Base-by-base conservation (phyloP, 2,888 invertebrate genomes). In the Idaea biselata region DNA sequence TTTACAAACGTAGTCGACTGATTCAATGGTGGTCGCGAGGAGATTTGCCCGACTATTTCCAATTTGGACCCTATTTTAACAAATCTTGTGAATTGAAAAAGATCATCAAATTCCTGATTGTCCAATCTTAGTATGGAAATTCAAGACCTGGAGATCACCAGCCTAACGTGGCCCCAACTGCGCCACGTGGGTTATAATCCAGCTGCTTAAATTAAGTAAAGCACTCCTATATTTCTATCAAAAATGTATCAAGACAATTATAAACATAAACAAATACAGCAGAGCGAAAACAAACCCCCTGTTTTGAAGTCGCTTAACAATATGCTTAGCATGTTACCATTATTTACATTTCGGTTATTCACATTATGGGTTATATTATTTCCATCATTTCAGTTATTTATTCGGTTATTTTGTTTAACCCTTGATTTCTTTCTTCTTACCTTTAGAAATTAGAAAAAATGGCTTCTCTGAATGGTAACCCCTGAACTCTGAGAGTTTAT, bases 311-410 rank as follows among this genome's bases (percentile, higher is more conserved):
- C 65, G 68, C 61, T 71, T 70, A 60, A 65, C 74, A 76, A 77
- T 79, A 78, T 80, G 87, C 87, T 87, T 87, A 74, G 87, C 87
- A 87, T 87, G 87, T 73, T 75, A 76, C 74, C 72, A 71, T 44
- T 14, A 44, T 72, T 75, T 74, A 72, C 72, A 71, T 75, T 74
- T 79, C 77, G 63, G 70, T 73, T 77, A 70, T 65, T 71, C 72
- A 70, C 63, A 68, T 73, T 71, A 72, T 68, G 71, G 67, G 66
- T 66, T 56, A 61, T 66, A 62, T n/a, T n/a, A 63, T 58, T 18
- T 32, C 4, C 32, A 32, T 44, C 11, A 44, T 14, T 4, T 44
- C 14, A 14, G 14, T 44, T 44, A 44, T 2, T 44, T 11, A 44
- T 44, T 44, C 44, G 11, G 44, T 44, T 44, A 8, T 44, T 44